Conservation (phyloP, 2,113 vertebrate species). For the Notarius quadriscutis region DNA sequence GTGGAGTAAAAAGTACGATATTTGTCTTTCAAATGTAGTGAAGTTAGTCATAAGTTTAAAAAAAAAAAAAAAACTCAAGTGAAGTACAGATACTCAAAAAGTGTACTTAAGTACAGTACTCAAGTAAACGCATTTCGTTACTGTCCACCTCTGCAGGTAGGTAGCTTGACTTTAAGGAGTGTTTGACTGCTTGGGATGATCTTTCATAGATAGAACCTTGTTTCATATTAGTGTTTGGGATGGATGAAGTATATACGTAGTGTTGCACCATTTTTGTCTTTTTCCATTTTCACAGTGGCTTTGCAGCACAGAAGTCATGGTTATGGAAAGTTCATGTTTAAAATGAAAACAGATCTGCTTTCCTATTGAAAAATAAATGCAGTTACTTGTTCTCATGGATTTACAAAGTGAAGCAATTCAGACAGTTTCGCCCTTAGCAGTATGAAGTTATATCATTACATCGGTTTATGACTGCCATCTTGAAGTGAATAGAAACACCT, state of each 20-base stretch:
- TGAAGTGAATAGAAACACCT: slow-evolving; percentile 32
- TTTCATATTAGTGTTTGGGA: not conserved
- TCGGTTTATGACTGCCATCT: slow-evolving; percentile 42
- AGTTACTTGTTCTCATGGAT: not conserved
- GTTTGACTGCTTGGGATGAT: not conserved
- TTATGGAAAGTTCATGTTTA: not conserved
- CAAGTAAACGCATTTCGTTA: too few species aligned
- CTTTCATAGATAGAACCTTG: not conserved
- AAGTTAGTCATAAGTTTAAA: too few species aligned
- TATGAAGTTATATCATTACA: slow-evolving; percentile 15
- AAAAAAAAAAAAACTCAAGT: too few species aligned
- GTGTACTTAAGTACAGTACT: too few species aligned
- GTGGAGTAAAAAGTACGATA: too few species aligned
- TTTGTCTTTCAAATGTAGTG: too few species aligned
- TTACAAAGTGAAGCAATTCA: slow-evolving; percentile 2
- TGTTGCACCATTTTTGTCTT: not conserved
- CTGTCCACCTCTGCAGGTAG: not conserved
- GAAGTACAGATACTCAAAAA: too few species aligned
- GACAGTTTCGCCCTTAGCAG: slow-evolving; percentile 3
- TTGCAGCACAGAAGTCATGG: not conserved
- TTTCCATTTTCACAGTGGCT: not conserved
- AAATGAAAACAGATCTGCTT: slow-evolving; percentile 3
- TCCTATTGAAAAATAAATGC: slow-evolving; percentile 1
- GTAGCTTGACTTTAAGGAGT: not conserved
- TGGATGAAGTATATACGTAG: not conserved